phyloP scores from a whole-genome alignment of 2,797 vertebrate species.

The Buceros bicornis region DNA sequence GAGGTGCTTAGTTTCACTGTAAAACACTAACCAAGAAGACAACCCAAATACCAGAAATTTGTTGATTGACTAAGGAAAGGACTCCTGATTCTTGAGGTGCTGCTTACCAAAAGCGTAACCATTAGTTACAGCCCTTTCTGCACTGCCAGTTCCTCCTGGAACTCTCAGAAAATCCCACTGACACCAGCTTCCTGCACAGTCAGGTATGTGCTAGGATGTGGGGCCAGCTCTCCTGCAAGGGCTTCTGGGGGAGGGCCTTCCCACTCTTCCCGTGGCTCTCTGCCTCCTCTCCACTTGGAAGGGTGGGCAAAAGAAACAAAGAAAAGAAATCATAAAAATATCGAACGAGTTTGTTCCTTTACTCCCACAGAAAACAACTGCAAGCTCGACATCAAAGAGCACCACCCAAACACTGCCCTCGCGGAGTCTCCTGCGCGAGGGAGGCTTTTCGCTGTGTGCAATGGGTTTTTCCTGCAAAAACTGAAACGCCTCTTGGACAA shows the following conservation, averaged over 20 bases:
- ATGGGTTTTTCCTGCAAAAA: neutral
- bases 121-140: neutral
- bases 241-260: no score
- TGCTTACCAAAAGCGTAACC: neutral
- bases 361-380: neutral
- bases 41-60: neutral
- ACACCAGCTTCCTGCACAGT: no score
- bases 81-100: neutral
- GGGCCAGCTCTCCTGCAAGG: neutral
- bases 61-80: neutral
- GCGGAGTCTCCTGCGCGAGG: neutral
- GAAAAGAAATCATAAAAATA: neutral
- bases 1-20: neutral
- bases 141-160: neutral
- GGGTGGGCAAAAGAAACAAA: neutral
- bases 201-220: fast-evolving
- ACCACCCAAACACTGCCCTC: neutral
- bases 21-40: neutral
- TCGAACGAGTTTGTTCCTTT: neutral
- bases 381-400: neutral
- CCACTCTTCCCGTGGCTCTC: neutral
- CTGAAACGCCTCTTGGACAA: neutral
- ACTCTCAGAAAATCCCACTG: neutral
- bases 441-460: neutral
- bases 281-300: neutral